A percentile compares a stretch with the other conserved stretches of the same genome.
Evolutionary conservation across 2,888 invertebrate species (phyloP).

Genomic region (Athrips mouffetella): DNA sequence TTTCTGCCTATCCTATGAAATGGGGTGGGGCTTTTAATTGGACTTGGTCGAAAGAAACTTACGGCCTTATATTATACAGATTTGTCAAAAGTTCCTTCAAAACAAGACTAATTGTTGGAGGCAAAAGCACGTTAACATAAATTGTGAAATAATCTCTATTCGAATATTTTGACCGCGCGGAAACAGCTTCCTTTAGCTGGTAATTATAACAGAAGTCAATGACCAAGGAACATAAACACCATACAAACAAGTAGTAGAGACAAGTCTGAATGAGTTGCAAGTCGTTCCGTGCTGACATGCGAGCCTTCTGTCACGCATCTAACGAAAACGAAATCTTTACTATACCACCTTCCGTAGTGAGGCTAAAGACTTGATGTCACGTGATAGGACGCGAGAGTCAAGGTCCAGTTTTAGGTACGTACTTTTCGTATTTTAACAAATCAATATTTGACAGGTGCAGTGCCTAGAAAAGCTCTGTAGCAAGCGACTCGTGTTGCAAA

Average conservation of each 20-base stretch:
- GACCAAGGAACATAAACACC: constrained; percentile 21
- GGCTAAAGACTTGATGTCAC: constrained; percentile 27
- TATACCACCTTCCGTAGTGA: constrained; percentile 21
- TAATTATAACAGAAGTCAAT: constrained; percentile 16
- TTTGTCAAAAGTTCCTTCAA: too few relatives aligned
- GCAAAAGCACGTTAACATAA: too few relatives aligned
- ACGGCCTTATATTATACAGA: too few relatives aligned
- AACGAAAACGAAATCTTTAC: constrained; percentile 44
- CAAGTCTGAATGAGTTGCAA: constrained; percentile 36
- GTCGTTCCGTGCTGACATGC: constrained; percentile 51
- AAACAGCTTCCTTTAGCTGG: too few relatives aligned
- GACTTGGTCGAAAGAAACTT: too few relatives aligned
- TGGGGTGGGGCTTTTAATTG: too few relatives aligned
- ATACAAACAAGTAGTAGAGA: constrained; percentile 21
- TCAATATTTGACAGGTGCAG: background rate
- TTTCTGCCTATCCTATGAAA: too few relatives aligned
- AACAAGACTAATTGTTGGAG: too few relatives aligned
- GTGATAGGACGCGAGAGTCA: constrained; percentile 26
- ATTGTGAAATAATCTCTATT: too few relatives aligned
- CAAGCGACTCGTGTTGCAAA: background rate
- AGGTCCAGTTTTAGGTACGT: constrained; percentile 21
- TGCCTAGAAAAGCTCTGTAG: background rate
- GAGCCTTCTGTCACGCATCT: constrained; percentile 52
- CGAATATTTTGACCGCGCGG: too few relatives aligned
- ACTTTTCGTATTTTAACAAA: too few relatives aligned